Conservation (phyloP, 2,797 vertebrate species). For the Craterocephalus amniculus region DNA sequence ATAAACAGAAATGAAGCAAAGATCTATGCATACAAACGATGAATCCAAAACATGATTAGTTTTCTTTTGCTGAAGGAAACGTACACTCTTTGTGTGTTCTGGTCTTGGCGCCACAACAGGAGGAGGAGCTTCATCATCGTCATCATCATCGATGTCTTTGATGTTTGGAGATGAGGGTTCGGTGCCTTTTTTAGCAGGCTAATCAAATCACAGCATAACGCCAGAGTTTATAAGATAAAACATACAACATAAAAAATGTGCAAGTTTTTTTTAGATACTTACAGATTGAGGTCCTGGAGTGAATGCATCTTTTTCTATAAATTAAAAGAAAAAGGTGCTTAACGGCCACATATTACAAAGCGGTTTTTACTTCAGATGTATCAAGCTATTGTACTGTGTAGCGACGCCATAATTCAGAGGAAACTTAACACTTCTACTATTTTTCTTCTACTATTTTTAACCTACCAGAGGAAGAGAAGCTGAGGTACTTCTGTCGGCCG, state of each 20-base stretch:
- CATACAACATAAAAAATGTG: background rate
- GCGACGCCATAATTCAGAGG: background rate
- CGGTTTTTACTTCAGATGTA: background rate
- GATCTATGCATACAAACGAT: background rate
- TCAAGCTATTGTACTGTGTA: background rate
- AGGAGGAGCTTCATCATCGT: constrained; percentile 92
- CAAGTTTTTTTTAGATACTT: constrained; percentile 72
- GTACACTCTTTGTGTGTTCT: constrained; percentile 96
- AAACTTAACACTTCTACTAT: background rate
- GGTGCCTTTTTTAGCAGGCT: constrained; percentile 90
- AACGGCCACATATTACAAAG: background rate
- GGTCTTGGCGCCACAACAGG: constrained; percentile 94
- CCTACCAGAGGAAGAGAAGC: constrained; percentile 94
- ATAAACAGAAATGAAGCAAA: background rate
- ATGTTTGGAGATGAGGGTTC: constrained; percentile 86
- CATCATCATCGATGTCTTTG: constrained; percentile 88
- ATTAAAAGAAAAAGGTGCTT: constrained; percentile 7
- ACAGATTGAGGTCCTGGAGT: constrained; percentile 90
- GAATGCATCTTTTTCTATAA: constrained; percentile 92
- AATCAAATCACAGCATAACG: constrained; percentile 17
- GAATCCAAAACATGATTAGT: background rate
- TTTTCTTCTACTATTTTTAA: background rate
- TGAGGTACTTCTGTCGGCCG: constrained; percentile 97
- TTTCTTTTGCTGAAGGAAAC: constrained; percentile 39
- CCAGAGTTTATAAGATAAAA: background rate